phyloP scores from a whole-genome alignment of 2,888 invertebrate species.

The Thalpophila matura region DNA sequence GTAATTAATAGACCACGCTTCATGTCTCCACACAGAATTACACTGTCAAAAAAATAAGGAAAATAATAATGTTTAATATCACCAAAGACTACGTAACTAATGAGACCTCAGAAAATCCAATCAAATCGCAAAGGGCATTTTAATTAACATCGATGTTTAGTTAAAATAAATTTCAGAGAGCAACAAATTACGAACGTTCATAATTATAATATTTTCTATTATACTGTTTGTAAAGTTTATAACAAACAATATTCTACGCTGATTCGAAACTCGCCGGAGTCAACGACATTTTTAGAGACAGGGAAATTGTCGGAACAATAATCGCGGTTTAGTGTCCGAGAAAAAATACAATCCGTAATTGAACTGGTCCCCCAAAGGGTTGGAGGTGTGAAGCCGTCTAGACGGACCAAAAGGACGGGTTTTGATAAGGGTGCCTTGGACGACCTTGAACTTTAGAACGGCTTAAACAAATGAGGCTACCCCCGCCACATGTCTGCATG shows the following conservation, averaged over 20 bases:
- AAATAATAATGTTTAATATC: slow-evolving; percentile 44
- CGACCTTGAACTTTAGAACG: slow-evolving; percentile 88
- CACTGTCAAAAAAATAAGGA: slow-evolving; percentile 20
- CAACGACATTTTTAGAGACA: slow-evolving; percentile 40
- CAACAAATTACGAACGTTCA: slow-evolving; percentile 50
- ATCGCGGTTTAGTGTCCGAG: slow-evolving; percentile 47
- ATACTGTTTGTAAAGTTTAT: slow-evolving; percentile 50
- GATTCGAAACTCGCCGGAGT: slow-evolving; percentile 37
- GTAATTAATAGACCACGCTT: slow-evolving; percentile 10
- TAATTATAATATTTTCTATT: slow-evolving; percentile 51
- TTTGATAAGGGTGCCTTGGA: slow-evolving; percentile 87
- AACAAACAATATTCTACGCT: slow-evolving; percentile 31
- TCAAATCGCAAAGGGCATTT: slow-evolving; percentile 64
- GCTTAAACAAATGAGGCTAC: slow-evolving; percentile 87
- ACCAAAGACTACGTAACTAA: slow-evolving; percentile 51
- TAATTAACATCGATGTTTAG: slow-evolving; percentile 63
- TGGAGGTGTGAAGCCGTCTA: slow-evolving; percentile 89
- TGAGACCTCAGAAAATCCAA: slow-evolving; percentile 66
- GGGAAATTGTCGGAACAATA: slow-evolving; percentile 37
- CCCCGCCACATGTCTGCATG: slow-evolving; percentile 73
- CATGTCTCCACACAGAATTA: neutral
- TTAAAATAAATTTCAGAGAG: slow-evolving; percentile 50
- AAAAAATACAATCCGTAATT: slow-evolving; percentile 79
- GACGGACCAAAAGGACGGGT: slow-evolving; percentile 87
- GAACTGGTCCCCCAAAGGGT: slow-evolving; percentile 84